These are phyloP conservation scores for Meloidogyne exigua DNA, from an alignment of 1,140 invertebrate species.

Conservation along the genomic window DNA sequence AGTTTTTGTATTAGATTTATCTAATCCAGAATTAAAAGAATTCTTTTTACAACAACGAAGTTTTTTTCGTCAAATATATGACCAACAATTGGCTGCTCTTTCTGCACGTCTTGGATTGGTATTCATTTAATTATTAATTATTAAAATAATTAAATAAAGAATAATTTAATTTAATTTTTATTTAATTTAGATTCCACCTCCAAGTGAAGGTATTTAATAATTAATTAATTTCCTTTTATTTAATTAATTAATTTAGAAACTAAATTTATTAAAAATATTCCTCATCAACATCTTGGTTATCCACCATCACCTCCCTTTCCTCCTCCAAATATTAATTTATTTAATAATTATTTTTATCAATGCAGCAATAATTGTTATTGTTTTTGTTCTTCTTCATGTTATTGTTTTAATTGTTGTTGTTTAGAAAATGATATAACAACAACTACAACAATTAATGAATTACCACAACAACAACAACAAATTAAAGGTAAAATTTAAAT, in stretches of 20 bases:
- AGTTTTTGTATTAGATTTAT: constrained; percentile 16
- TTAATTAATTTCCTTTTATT: background rate
- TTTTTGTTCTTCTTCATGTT: no score
- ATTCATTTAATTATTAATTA: background rate
- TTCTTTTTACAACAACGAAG: constrained; percentile 23
- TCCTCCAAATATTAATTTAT: background rate
- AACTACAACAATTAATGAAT: background rate
- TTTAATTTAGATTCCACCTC: background rate
- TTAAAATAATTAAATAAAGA: no score
- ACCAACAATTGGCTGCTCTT: constrained; percentile 23
- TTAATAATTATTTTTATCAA: background rate
- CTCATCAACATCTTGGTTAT: constrained; percentile 24
- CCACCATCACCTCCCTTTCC: constrained; percentile 3
- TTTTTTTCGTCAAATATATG: constrained; percentile 27
- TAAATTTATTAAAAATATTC: background rate
- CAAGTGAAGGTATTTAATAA: background rate
- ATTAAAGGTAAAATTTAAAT: background rate
- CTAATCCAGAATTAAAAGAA: constrained; percentile 13
- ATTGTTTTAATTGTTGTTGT: constrained; percentile 5
- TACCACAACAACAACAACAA: no score
- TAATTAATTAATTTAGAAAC: background rate
- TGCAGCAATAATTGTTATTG: no score
- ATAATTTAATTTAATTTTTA: no score
- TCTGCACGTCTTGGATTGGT: constrained; percentile 22
- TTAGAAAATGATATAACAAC: background rate